Evolutionary conservation across 2,797 vertebrate genomes (phyloP).

Genomic region (Oceanodroma leucorhoa): DNA sequence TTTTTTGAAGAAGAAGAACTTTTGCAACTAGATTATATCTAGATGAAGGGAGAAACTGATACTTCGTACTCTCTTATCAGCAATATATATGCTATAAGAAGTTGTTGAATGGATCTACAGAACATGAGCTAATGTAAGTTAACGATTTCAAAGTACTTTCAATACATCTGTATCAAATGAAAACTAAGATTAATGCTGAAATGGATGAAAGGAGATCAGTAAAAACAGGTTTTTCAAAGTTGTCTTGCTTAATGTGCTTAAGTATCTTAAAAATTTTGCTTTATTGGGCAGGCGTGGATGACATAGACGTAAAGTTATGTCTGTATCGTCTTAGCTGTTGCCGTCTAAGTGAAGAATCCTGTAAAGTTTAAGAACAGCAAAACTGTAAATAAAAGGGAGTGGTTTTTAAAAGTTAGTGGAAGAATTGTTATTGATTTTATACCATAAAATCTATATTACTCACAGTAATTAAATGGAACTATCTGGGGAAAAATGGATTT

Average conservation of each 20-base stretch:
- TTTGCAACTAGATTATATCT: background rate
- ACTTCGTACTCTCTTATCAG: background rate
- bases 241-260: background rate
- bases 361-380: background rate
- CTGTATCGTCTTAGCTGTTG: background rate
- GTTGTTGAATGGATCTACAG: background rate
- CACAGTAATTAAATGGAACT: background rate
- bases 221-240: background rate
- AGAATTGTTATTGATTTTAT: background rate
- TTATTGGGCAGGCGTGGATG: background rate
- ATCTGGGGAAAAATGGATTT: background rate
- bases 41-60: background rate
- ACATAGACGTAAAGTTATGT: background rate
- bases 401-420: background rate
- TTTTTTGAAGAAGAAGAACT: background rate
- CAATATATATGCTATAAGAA: background rate
- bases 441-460: background rate
- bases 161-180: background rate
- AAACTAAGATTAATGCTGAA: background rate
- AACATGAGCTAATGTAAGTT: background rate
- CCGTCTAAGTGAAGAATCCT: background rate
- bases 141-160: background rate
- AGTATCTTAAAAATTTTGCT: background rate
- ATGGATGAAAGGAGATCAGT: background rate
- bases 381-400: background rate